Evolutionary conservation across 2,113 vertebrate species (phyloP).

Genomic region (Myiopsitta monachus): DNA sequence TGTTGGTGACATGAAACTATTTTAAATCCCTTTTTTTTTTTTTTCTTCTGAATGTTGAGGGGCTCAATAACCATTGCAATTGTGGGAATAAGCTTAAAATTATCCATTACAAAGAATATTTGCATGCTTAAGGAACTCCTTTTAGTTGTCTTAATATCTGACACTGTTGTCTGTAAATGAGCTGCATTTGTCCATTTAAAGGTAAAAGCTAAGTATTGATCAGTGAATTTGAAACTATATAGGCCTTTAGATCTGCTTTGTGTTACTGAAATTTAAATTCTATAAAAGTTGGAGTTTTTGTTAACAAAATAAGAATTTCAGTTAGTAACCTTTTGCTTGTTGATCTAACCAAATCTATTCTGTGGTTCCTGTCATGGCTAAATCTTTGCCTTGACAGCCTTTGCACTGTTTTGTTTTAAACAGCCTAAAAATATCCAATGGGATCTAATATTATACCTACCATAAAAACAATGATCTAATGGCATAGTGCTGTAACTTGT

Average conservation of each 20-base stretch:
- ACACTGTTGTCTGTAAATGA: not conserved
- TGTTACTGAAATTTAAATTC: slow-evolving; percentile 46
- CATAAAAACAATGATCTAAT: not conserved
- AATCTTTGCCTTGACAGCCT: slow-evolving; percentile 44
- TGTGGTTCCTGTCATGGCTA: slow-evolving; percentile 10
- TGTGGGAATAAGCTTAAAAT: not conserved
- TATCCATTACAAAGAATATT: not conserved
- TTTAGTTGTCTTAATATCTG: not conserved
- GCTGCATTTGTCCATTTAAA: not conserved
- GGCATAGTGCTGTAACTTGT: not conserved
- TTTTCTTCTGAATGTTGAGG: not conserved
- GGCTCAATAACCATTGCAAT: not conserved
- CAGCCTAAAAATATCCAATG: slow-evolving; percentile 33
- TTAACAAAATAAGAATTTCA: slow-evolving; percentile 51
- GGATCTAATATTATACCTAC: not conserved
- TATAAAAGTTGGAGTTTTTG: slow-evolving; percentile 41
- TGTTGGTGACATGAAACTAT: not conserved
- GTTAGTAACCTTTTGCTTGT: slow-evolving; percentile 28
- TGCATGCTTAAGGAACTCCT: not conserved
- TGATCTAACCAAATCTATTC: slow-evolving; percentile 42
- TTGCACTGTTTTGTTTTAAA: slow-evolving; percentile 50
- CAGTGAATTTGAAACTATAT: slow-evolving; percentile 17
- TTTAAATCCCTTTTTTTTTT: not conserved
- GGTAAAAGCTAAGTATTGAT: slow-evolving; percentile 24
- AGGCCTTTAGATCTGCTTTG: slow-evolving; percentile 34